These are phyloP conservation scores for Cerastis rubricosa DNA, from an alignment of 2,888 invertebrate species.

Conservation along the genomic window DNA sequence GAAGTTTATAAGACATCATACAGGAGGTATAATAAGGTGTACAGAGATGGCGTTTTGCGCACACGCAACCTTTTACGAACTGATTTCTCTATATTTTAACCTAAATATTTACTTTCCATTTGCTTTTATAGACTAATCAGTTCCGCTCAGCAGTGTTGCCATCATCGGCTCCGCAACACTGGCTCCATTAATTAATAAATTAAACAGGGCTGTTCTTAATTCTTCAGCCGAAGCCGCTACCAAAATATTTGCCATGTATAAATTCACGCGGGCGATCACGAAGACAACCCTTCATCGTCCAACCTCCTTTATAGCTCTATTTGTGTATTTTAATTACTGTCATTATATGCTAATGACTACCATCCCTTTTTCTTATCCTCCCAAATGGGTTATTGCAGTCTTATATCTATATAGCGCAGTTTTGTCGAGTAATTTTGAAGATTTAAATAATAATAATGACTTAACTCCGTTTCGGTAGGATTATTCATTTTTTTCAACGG, in stretches of 20 bases:
- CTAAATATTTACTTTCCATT: conserved; percentile 10
- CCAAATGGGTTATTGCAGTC: conserved; percentile 90
- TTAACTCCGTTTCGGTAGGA: conserved; percentile 76
- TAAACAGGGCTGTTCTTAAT: conserved; percentile 89
- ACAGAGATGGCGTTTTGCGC: background rate
- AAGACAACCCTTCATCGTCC: conserved; percentile 90
- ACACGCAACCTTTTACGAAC: background rate
- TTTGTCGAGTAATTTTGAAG: conserved; percentile 85
- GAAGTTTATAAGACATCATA: background rate
- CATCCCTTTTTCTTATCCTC: conserved; percentile 91
- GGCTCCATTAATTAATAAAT: conserved; percentile 90
- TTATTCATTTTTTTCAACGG: conserved; percentile 79
- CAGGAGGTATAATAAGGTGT: no score
- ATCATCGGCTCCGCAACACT: conserved; percentile 82
- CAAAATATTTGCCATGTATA: conserved; percentile 90
- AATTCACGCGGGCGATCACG: conserved; percentile 88
- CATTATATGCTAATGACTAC: conserved; percentile 92
- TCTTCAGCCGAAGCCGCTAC: conserved; percentile 83
- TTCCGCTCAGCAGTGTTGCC: conserved; percentile 68
- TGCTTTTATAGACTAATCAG: conserved; percentile 67
- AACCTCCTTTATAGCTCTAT: conserved; percentile 92
- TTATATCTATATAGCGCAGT: conserved; percentile 88
- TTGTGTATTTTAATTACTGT: conserved; percentile 94
- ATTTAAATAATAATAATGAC: conserved; percentile 89
- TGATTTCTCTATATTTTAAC: background rate